Base-by-base conservation (phyloP, 2,797 vertebrate species). In the Rhabdomys pumilio region DNA sequence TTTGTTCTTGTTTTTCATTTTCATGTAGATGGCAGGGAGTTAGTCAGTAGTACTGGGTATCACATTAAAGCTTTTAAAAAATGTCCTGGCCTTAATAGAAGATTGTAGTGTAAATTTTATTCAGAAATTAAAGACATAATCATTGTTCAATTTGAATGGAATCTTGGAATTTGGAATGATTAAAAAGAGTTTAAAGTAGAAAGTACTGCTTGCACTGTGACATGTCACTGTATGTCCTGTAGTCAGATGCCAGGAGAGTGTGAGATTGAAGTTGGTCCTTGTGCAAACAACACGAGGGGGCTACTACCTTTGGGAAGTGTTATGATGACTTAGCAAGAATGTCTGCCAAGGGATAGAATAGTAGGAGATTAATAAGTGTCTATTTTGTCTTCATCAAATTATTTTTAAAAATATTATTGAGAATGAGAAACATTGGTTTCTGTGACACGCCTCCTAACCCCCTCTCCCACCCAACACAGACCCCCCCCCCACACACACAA, bases 341-440 rank as follows among this genome's bases (percentile, higher is more conserved):
- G 4, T 77, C 44, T 93, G 55, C 3, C 41, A 73, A 55, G 19
- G 47, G 61, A 41, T 29, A 24, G n/a, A 72, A 79, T 31, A 50
- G 31, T n/a, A 65, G 26, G n/a, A 14, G 44, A 72, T 91, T 72
- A 47, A 47, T 41, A 77, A 47, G 67, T 72, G 9, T 73, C 14
- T 84, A 31, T 79, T 92, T 89, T 20, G n/a, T 96, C 47, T 94
- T 73, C 19, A 41, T 26, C 82, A 89, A 95, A 80, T 88, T 93
- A 69, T 91, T 93, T 92, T 87, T 91, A 11, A 95, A 96, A 96
- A 79, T 83, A 76, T 57, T 24, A 44, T 31, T 76, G 44, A 29
- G 26, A 76, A 50, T 47, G 41, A 76, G 44, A 76, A 47, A 50
- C 44, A 31, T 44, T 47, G 75, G 24, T 47, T 76, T 76, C 26